Conservation (phyloP, 1,140 invertebrate genomes). For the Palaemon carinicauda region DNA sequence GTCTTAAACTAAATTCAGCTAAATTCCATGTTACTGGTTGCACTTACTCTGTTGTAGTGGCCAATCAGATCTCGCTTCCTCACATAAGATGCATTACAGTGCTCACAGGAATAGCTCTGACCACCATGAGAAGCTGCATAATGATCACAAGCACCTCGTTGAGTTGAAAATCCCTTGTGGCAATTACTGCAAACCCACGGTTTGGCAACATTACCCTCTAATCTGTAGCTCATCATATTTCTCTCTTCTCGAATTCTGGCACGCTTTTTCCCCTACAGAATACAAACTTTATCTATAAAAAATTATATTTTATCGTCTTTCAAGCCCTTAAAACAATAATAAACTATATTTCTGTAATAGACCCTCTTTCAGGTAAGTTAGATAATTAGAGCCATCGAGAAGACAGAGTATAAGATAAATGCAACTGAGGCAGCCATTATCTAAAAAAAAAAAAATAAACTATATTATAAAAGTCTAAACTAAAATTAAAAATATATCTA, state of each 20-base stretch:
- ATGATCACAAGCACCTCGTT: slow-evolving; percentile 47
- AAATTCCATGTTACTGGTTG: too few species aligned
- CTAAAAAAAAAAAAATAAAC: too few species aligned
- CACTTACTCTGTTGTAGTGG: slow-evolving; percentile 38
- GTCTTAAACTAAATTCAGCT: not conserved
- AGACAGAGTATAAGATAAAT: too few species aligned
- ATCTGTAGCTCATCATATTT: slow-evolving; percentile 21
- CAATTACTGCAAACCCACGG: slow-evolving; percentile 39
- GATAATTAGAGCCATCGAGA: too few species aligned
- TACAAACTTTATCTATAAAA: too few species aligned
- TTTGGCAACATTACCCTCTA: not conserved
- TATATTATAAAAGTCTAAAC: too few species aligned
- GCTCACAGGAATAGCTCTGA: slow-evolving; percentile 26
- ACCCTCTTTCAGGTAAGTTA: too few species aligned
- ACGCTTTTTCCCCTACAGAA: not conserved
- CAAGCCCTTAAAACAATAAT: too few species aligned
- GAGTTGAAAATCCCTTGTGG: slow-evolving; percentile 21
- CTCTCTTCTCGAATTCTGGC: slow-evolving; percentile 21
- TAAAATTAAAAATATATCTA: too few species aligned
- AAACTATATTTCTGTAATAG: too few species aligned
- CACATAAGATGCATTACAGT: slow-evolving; percentile 34
- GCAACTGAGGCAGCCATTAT: too few species aligned
- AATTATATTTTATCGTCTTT: too few species aligned
- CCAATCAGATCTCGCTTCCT: slow-evolving; percentile 45
- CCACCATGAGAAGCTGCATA: slow-evolving; percentile 35